Conservation (phyloP, 2,113 vertebrate genomes). For the Ictidomys tridecemlineatus region DNA sequence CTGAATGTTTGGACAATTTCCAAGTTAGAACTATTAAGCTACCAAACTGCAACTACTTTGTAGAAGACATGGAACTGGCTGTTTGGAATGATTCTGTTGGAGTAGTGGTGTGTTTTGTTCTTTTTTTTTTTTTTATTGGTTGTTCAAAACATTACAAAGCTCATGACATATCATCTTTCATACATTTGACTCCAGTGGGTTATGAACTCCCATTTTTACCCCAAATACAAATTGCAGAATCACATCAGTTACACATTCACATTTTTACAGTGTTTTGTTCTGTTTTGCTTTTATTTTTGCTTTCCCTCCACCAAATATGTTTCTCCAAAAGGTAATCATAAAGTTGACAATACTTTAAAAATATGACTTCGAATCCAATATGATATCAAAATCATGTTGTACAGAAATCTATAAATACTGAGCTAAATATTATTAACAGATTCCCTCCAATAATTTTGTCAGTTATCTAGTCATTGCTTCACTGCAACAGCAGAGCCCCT, state of each 20-base stretch:
- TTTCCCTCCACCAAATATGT: constrained; percentile 39
- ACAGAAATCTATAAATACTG: constrained; percentile 19
- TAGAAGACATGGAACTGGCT: neutral
- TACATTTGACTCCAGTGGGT: too few relatives aligned
- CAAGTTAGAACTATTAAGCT: constrained; percentile 11
- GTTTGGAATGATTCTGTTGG: neutral
- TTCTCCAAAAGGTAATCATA: constrained; percentile 4
- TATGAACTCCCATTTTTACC: too few relatives aligned
- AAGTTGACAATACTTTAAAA: neutral
- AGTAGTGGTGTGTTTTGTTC: neutral
- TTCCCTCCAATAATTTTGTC: neutral
- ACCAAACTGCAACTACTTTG: constrained; percentile 18
- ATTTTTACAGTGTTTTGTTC: neutral
- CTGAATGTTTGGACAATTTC: constrained; percentile 39
- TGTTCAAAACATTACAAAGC: too few relatives aligned
- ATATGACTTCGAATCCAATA: constrained; percentile 20
- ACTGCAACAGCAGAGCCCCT: neutral
- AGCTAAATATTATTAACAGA: neutral
- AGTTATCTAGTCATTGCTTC: neutral
- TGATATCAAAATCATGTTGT: neutral
- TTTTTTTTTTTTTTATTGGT: neutral
- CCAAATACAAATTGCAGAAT: too few relatives aligned
- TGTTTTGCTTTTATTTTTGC: constrained; percentile 53
- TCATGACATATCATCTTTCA: too few relatives aligned
- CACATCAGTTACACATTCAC: too few relatives aligned